phyloP scores from a whole-genome alignment of 2,113 vertebrate genomes.

The Varanus komodoensis region DNA sequence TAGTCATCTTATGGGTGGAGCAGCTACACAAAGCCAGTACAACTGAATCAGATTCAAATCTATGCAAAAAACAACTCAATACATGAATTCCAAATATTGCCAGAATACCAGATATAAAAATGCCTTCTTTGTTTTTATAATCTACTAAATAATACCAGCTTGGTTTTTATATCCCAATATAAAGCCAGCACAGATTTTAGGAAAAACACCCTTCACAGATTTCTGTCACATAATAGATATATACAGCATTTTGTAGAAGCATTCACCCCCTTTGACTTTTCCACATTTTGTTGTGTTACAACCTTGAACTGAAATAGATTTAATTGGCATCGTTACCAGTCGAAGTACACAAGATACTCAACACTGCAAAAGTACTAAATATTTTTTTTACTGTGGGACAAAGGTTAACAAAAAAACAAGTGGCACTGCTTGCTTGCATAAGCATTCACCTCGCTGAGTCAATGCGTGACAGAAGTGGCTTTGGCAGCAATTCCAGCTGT shows the following conservation, averaged over 20 bases:
- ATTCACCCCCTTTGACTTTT: too few relatives aligned
- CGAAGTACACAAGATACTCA: too few relatives aligned
- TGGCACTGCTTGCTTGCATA: too few relatives aligned
- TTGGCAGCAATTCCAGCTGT: too few relatives aligned
- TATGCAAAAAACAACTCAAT: slow-evolving; percentile 31
- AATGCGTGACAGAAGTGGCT: too few relatives aligned
- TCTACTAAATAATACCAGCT: neutral
- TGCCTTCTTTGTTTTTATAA: slow-evolving; percentile 5
- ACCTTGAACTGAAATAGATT: too few relatives aligned
- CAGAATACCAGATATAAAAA: neutral
- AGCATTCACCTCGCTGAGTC: too few relatives aligned
- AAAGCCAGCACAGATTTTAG: neutral
- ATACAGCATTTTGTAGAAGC: neutral
- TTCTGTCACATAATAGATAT: neutral
- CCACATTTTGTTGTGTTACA: too few relatives aligned
- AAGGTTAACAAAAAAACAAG: too few relatives aligned
- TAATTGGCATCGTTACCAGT: too few relatives aligned
- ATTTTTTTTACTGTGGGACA: too few relatives aligned
- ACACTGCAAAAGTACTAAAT: too few relatives aligned
- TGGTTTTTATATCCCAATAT: neutral
- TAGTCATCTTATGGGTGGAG: slow-evolving; percentile 25
- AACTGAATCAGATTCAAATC: slow-evolving; percentile 24
- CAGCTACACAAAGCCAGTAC: slow-evolving; percentile 17
- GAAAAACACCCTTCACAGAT: neutral
- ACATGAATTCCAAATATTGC: slow-evolving; percentile 6